Evolutionary conservation across 2,797 vertebrate species (phyloP), one percentile per base, ranked within the genome.

Genomic region (Microcaecilia unicolor): DNA sequence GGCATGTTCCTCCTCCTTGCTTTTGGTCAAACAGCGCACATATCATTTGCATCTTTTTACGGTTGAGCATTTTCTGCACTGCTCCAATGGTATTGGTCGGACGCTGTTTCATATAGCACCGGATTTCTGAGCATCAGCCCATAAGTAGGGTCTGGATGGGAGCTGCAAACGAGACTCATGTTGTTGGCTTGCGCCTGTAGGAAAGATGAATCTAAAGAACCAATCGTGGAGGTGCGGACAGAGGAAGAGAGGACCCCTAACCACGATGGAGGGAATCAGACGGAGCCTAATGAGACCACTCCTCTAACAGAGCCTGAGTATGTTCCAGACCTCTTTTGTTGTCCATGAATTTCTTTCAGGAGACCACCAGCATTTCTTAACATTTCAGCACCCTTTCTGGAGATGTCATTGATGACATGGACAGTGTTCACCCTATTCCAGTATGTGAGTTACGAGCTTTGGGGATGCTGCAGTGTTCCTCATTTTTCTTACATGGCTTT

Each of bases 301-400:
- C 96, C 96, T 0, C 80, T 99, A 58, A 99, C 95, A 2, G 90
- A 94, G 75, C 93, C 94, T 45, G 96, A 99, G 96, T 99, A 87
- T 0, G 84, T 86, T 57, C 47, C 16, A 4, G 19, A 17, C 13
- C 13, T 15, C 13, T 24, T 26, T n/a, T n/a, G n/a, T 13, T 25
- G 35, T 13, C 17, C 21, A 1, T 11, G 9, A 13, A 12, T 19
- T 24, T n/a, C n/a, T 26, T 8, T 10, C 27, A 31, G 12, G 3
- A 4, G 9, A 7, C 28, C 28, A 25, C 22, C 2, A 1, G 25
- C 28, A 4, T 4, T 13, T 13, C 27, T 31, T 15, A 9, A 28
- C 6, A 6, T 9, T 35, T 29, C 4, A 22, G 25, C 37, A 7
- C 28, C 27, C 20, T 18, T 19, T 18, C 32, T 18, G 11, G 25